Evolutionary conservation across 2,888 invertebrate genomes (phyloP).

Genomic region (Drosophila borborema): DNA sequence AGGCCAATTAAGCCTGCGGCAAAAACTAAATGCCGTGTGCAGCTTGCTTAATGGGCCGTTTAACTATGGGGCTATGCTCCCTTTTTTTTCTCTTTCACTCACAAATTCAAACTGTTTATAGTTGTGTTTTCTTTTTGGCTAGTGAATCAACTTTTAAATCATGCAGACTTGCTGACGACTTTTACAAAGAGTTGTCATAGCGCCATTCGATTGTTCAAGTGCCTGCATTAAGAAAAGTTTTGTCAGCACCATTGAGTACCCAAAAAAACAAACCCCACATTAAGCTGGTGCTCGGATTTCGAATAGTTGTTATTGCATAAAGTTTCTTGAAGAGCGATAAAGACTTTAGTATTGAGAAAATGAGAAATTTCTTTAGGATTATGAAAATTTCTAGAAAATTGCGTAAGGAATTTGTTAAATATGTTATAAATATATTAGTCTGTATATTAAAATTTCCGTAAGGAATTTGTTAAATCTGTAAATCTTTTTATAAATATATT

Average conservation of each 20-base stretch:
- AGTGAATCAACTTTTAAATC: background rate
- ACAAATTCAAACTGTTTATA: background rate
- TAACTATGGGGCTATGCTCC: conserved; percentile 59
- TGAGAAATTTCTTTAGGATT: background rate
- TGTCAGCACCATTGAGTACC: background rate
- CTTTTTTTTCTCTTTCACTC: background rate
- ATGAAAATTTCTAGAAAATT: background rate
- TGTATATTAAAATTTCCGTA: no score
- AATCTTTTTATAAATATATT: conserved; percentile 1
- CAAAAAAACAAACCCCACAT: background rate
- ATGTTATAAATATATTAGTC: background rate
- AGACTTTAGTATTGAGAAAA: background rate
- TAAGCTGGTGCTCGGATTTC: background rate
- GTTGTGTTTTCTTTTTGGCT: background rate
- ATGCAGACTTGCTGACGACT: conserved; percentile 5
- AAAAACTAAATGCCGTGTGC: conserved; percentile 78
- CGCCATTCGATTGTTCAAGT: background rate
- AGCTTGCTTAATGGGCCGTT: conserved; percentile 71
- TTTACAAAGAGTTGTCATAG: background rate
- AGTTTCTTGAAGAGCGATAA: background rate
- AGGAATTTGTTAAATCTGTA: background rate
- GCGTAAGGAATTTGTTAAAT: background rate
- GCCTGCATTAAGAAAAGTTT: background rate
- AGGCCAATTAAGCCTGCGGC: conserved; percentile 76
- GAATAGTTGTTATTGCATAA: background rate